These are phyloP conservation scores for Heliopora coerulea DNA, from an alignment of 92 coral and sea anemone genomes.

Conservation along the genomic window DNA sequence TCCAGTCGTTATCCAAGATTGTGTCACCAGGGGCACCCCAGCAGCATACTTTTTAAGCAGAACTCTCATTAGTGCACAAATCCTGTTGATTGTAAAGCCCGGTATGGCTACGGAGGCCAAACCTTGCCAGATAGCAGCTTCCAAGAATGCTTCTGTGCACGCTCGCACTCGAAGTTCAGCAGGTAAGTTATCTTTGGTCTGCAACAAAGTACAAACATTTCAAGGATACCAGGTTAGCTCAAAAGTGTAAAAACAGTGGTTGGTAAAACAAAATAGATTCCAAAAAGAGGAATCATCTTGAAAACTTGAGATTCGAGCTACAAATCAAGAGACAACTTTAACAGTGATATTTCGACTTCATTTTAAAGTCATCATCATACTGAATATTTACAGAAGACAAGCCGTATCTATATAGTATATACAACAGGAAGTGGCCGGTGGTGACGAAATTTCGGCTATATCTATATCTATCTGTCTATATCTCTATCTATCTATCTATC, in stretches of 20 bases:
- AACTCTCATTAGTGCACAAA: conserved; percentile 70
- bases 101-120: conserved; percentile 94
- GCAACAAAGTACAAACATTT: not conserved
- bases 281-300: too few species aligned
- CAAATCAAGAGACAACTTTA: too few species aligned
- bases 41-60: conserved; percentile 59
- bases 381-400: too few species aligned
- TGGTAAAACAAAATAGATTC: too few species aligned
- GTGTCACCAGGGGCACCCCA: conserved; percentile 61
- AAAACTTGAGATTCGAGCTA: too few species aligned
- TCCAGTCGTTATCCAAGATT: conserved; percentile 81
- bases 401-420: too few species aligned
- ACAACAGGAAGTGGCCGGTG: too few species aligned
- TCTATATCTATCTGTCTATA: not conserved
- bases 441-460: too few species aligned
- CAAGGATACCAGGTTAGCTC: not conserved
- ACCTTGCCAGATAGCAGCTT: conserved; percentile 98
- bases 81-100: conserved; percentile 94
- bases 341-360: too few species aligned
- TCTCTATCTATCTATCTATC: too few species aligned
- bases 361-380: too few species aligned
- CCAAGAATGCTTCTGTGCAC: conserved; percentile 73
- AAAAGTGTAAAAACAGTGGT: too few species aligned
- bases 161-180: conserved; percentile 51
- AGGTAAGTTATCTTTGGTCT: conserved; percentile 61